Evolutionary conservation across 2,113 vertebrate species (phyloP).

Genomic region (Oceanites oceanicus): DNA sequence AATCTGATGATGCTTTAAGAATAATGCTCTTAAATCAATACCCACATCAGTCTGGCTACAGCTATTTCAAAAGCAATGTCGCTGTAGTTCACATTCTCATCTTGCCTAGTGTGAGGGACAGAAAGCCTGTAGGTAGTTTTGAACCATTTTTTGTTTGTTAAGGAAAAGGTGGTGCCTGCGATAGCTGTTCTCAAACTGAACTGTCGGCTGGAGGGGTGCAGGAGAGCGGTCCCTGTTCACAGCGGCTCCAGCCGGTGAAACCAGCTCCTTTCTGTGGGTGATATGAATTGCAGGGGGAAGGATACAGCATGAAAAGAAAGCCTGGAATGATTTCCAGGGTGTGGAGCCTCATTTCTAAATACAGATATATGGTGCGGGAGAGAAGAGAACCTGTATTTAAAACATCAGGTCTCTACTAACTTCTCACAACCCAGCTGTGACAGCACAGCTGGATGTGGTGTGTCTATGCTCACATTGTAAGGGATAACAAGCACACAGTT

Average conservation of each 20-base stretch:
- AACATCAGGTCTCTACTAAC: background rate
- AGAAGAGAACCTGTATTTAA: background rate
- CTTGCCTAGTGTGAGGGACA: background rate
- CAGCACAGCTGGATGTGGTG: background rate
- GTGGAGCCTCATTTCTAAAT: background rate
- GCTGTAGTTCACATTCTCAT: background rate
- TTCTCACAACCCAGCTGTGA: background rate
- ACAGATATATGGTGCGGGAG: background rate
- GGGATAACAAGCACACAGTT: background rate
- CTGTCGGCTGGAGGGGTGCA: accelerated
- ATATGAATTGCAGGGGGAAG: background rate
- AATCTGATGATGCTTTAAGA: background rate
- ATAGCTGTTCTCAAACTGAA: background rate
- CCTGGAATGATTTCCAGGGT: background rate
- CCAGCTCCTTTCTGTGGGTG: background rate
- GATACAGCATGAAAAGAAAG: background rate
- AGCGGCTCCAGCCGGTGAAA: accelerated
- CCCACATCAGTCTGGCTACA: too few relatives aligned
- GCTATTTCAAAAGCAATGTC: background rate
- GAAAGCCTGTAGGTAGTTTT: background rate
- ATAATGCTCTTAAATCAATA: background rate
- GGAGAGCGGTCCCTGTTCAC: background rate
- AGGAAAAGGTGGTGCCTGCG: background rate
- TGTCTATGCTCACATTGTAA: accelerated
- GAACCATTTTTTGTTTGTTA: accelerated